Percentiles rank a stretch among this genome's conserved stretches.
Conservation (phyloP, 2,113 vertebrate species). For the Clarias gariepinus region DNA sequence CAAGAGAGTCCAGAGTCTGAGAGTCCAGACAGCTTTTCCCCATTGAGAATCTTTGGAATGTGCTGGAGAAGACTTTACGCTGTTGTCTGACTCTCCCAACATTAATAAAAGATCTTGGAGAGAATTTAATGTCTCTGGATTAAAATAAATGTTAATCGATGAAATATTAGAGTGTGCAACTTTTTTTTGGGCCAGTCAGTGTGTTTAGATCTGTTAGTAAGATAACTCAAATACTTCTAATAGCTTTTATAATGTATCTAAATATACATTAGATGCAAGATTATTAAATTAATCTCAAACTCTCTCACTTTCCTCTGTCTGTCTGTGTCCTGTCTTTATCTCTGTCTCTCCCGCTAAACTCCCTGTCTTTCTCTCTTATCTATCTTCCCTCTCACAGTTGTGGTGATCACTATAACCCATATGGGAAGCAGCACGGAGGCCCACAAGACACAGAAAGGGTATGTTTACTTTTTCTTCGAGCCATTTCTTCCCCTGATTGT, state of each 20-base stretch:
- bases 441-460: constrained; percentile 83
- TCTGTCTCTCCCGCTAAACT: not conserved
- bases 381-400: constrained; percentile 69
- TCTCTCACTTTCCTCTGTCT: not conserved
- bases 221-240: not conserved
- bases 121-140: no score
- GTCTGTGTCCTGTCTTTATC: not conserved
- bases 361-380: not conserved
- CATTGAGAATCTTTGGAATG: no score
- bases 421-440: constrained; percentile 76
- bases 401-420: constrained; percentile 87
- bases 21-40: no score
- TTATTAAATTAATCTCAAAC: not conserved
- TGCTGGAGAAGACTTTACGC: no score
- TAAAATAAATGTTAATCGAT: no score
- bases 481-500: not conserved
- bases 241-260: not conserved
- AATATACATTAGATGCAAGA: not conserved
- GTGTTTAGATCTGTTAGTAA: not conserved
- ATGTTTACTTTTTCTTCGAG: constrained; percentile 25
- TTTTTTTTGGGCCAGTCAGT: no score
- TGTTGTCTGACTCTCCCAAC: no score
- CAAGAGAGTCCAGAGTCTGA: no score
- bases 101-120: no score
- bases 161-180: no score